These are phyloP conservation scores for Spodoptera exigua DNA, from an alignment of 2,888 invertebrate species.

Conservation along the genomic window DNA sequence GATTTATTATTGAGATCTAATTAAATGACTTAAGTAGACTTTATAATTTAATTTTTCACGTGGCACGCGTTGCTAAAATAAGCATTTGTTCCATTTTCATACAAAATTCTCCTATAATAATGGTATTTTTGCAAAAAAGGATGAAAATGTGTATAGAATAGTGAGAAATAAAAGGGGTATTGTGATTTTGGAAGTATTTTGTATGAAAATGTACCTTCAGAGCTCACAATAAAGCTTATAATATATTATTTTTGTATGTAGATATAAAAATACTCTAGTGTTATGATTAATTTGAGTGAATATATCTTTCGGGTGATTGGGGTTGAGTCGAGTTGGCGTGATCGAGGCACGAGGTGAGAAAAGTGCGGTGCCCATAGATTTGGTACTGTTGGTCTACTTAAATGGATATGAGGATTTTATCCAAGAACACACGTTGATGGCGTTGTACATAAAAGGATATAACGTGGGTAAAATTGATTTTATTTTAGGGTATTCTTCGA, in stretches of 20 bases:
- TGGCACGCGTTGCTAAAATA: slow-evolving; percentile 37
- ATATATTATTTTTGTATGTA: slow-evolving; percentile 63
- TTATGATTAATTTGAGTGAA: slow-evolving; percentile 47
- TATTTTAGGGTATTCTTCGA: not conserved
- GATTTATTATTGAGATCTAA: slow-evolving; percentile 32
- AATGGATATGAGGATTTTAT: no score
- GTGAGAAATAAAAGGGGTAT: not conserved
- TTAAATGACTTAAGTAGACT: slow-evolving; percentile 36
- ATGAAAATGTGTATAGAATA: slow-evolving; percentile 6
- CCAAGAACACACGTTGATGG: no score
- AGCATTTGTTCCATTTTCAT: slow-evolving; percentile 28
- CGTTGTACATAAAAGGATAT: no score
- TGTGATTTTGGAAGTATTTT: slow-evolving; percentile 26
- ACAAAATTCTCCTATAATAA: slow-evolving; percentile 14
- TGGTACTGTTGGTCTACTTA: no score
- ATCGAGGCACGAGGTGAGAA: not conserved
- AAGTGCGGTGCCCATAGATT: no score
- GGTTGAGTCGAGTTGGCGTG: not conserved
- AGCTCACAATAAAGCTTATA: slow-evolving; percentile 52
- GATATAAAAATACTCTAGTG: slow-evolving; percentile 56
- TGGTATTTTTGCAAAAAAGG: slow-evolving; percentile 8
- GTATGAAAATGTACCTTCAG: slow-evolving; percentile 33
- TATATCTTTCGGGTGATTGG: slow-evolving; percentile 14
- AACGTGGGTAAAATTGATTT: no score
- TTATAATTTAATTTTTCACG: slow-evolving; percentile 27